phyloP scores from a whole-genome alignment of 1,140 invertebrate species.

The Thaumetopoea pityocampa region DNA sequence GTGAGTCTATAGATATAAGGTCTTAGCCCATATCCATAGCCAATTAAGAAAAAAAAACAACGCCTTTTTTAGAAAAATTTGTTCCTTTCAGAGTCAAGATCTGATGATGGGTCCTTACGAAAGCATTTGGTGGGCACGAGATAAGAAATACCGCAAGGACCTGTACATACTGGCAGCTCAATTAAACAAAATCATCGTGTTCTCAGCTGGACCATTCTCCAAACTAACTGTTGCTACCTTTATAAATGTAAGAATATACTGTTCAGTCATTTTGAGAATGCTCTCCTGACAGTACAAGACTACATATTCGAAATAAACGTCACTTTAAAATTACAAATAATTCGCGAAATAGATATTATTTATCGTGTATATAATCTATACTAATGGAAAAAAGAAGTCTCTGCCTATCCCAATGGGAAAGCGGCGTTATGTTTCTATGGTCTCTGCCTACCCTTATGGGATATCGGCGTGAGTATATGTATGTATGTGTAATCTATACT shows the following conservation, averaged over 20 bases:
- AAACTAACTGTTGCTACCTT: conserved; percentile 46
- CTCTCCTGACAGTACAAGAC: background rate
- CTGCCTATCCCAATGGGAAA: no score
- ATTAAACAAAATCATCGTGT: conserved; percentile 36
- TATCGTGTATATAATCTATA: no score
- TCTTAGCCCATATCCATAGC: no score
- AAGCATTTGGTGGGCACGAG: conserved; percentile 40
- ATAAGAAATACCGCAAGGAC: conserved; percentile 24
- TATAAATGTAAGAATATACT: conserved; percentile 36
- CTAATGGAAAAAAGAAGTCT: no score
- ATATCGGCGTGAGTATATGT: no score
- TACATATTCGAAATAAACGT: background rate
- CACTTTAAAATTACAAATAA: no score
- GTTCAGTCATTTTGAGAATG: background rate
- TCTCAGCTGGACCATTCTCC: conserved; percentile 47
- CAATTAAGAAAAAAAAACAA: background rate
- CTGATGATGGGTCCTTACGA: conserved; percentile 43
- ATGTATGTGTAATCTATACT: no score
- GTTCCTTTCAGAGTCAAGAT: conserved; percentile 41
- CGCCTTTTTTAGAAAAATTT: background rate
- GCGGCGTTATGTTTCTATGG: no score
- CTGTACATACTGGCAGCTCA: conserved; percentile 37
- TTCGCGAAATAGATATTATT: no score
- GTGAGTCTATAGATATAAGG: background rate
- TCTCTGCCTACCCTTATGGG: no score